Percentiles rank a stretch among this genome's conserved stretches.
Evolutionary conservation across 2,888 invertebrate species (phyloP).

Genomic region (Stenichneumon culpator): DNA sequence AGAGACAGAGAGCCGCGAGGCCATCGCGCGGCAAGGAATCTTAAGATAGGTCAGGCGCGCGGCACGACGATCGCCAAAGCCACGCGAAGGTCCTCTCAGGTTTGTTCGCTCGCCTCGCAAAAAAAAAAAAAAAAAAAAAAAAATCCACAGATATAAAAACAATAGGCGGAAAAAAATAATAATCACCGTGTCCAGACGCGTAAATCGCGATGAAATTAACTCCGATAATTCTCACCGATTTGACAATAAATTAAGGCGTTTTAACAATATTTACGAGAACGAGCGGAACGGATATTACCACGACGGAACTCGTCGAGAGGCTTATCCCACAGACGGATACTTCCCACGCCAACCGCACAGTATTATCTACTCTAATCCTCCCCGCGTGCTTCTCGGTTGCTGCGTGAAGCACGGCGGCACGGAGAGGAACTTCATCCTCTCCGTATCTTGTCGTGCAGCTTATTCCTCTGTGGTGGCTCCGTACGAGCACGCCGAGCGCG

Average conservation of each 20-base stretch:
- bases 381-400: neutral
- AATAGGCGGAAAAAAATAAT: neutral
- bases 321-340: constrained; percentile 18
- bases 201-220: neutral
- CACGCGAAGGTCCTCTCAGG: constrained; percentile 8
- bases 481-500: neutral
- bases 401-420: constrained; percentile 2
- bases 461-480: constrained; percentile 31
- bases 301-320: constrained; percentile 9
- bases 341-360: constrained; percentile 54
- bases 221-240: neutral
- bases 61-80: neutral
- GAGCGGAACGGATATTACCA: constrained; percentile 1
- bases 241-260: neutral
- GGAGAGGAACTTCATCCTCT: constrained; percentile 37
- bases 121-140: neutral
- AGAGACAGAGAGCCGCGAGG: neutral
- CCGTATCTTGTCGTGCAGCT: neutral
- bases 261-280: constrained; percentile 43
- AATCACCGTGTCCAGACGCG: neutral
- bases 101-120: neutral
- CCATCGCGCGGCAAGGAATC: constrained; percentile 45
- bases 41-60: constrained; percentile 61
- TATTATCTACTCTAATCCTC: constrained; percentile 49
- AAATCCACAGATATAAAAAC: neutral